Conservation (phyloP, 2,888 invertebrate species). For the Gryllus longicercus region DNA sequence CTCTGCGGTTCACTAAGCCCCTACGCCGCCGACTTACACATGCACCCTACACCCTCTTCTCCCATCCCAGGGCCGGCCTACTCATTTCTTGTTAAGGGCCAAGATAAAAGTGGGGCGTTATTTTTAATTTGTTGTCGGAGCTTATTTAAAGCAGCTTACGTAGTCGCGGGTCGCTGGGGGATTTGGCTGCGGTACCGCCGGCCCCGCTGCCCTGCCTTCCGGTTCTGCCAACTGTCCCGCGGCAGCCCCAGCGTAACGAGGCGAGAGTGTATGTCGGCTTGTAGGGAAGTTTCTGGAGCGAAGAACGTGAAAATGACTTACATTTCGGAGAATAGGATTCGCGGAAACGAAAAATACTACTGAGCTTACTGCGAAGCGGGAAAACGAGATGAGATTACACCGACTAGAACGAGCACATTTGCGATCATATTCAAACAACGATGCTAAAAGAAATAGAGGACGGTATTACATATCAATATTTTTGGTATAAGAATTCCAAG, state of each 20-base stretch:
- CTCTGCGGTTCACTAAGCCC: background rate
- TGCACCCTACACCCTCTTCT: background rate
- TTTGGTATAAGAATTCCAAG: too few species aligned
- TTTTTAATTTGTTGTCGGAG: constrained; percentile 10
- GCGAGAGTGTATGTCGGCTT: background rate
- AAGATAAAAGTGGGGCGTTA: constrained; percentile 17
- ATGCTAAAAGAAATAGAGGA: too few species aligned
- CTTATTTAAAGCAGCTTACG: background rate
- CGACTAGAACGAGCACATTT: too few species aligned
- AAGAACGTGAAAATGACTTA: background rate
- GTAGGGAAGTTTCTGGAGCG: background rate
- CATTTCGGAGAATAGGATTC: too few species aligned
- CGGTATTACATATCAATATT: too few species aligned
- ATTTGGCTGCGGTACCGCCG: background rate
- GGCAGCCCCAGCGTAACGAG: background rate
- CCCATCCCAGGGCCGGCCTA: too few species aligned
- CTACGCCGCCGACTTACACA: background rate
- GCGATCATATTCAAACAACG: too few species aligned
- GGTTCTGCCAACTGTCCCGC: background rate
- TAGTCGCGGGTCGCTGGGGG: background rate
- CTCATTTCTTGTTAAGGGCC: constrained; percentile 11
- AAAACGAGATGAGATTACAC: too few species aligned
- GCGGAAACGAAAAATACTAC: too few species aligned
- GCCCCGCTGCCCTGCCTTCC: background rate
- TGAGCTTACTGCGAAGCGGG: too few species aligned